phyloP scores from a whole-genome alignment of 2,888 invertebrate species.

The Belgica antarctica region DNA sequence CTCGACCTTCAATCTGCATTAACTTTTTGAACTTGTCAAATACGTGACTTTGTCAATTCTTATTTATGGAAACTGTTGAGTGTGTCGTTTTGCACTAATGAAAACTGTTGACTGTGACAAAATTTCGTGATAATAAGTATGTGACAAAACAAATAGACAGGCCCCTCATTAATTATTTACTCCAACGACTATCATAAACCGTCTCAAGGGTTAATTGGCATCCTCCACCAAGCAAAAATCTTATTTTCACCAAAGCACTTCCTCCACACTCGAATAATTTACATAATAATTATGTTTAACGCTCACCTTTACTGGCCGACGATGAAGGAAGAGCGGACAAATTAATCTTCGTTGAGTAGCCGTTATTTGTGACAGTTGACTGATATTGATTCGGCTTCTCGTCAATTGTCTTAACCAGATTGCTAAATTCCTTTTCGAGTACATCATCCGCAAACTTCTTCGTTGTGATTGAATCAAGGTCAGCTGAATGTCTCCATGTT shows the following conservation, averaged over 20 bases:
- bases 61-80: too few relatives aligned
- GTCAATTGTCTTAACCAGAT: conserved; percentile 29
- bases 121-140: too few relatives aligned
- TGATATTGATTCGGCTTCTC: conserved; percentile 6
- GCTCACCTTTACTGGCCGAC: conserved; percentile 31
- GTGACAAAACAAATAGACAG: not conserved
- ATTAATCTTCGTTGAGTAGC: conserved; percentile 40
- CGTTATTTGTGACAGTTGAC: conserved; percentile 32
- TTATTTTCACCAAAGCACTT: not conserved
- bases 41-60: too few relatives aligned
- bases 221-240: not conserved
- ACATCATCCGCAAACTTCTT: conserved; percentile 27
- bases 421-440: conserved; percentile 33
- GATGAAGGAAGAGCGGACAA: conserved; percentile 28
- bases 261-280: not conserved
- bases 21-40: too few relatives aligned
- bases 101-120: too few relatives aligned
- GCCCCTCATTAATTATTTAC: not conserved
- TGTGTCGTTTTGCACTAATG: too few relatives aligned
- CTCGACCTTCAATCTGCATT: too few relatives aligned
- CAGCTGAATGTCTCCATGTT: conserved; percentile 39
- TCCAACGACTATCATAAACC: not conserved
- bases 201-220: not conserved
- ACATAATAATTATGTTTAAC: not conserved
- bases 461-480: conserved; percentile 16